Evolutionary conservation across 2,113 vertebrate species (phyloP).

Genomic region (Todiramphus saurophagus): DNA sequence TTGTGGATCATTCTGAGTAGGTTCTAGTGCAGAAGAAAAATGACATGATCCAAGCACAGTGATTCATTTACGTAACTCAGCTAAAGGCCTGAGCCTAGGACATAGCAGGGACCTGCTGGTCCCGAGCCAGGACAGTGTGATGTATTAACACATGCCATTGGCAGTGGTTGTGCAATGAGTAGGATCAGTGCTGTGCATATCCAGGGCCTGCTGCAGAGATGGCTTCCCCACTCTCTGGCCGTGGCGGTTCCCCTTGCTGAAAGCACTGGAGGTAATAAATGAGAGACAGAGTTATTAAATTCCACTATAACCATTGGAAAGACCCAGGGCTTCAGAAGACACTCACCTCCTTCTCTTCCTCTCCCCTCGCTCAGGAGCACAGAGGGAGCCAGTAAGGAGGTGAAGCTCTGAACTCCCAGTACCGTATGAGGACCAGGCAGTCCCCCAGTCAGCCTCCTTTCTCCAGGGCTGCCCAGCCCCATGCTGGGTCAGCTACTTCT

Average conservation of each 20-base stretch:
- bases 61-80: accelerated
- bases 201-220: not conserved
- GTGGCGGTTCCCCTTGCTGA: accelerated
- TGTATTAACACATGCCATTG: too few relatives aligned
- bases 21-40: not conserved
- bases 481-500: not conserved
- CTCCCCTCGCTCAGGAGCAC: not conserved
- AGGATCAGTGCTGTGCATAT: accelerated
- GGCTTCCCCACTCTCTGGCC: accelerated
- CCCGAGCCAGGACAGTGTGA: accelerated
- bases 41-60: accelerated
- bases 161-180: accelerated
- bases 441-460: not conserved
- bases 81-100: not conserved
- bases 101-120: accelerated
- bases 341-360: not conserved
- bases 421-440: accelerated
- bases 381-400: not conserved
- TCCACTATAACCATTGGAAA: accelerated
- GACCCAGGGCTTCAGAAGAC: not conserved
- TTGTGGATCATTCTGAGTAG: not conserved
- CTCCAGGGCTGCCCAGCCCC: accelerated
- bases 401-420: accelerated
- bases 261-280: accelerated
- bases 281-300: not conserved